These are phyloP conservation scores for Harpegnathos saltator DNA, from an alignment of 1,140 invertebrate genomes.

Conservation along the genomic window DNA sequence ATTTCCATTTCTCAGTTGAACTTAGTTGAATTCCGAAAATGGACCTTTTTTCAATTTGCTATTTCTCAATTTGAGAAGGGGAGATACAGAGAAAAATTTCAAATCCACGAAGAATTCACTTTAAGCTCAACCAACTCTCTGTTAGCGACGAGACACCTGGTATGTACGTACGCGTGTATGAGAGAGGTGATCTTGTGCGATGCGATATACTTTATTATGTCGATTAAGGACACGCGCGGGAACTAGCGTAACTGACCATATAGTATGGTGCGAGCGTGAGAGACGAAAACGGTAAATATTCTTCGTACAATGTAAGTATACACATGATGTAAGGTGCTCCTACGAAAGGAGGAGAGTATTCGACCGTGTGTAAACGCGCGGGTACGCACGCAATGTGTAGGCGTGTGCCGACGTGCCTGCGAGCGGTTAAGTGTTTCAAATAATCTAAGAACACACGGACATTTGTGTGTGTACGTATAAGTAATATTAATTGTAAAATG, in stretches of 20 bases:
- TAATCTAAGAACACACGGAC: slow-evolving; percentile 43
- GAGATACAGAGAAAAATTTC: not conserved
- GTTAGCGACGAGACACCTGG: not conserved
- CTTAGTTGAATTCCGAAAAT: not conserved
- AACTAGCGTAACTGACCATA: slow-evolving; percentile 56
- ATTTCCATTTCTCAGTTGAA: slow-evolving; percentile 16
- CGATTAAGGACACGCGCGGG: slow-evolving; percentile 40
- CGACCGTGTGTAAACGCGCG: slow-evolving; percentile 31
- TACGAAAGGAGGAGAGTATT: not conserved
- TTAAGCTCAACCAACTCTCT: not conserved
- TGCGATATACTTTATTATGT: slow-evolving; percentile 43
- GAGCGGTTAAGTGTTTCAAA: slow-evolving; percentile 49
- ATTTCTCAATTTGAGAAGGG: not conserved
- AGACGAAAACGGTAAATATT: slow-evolving; percentile 42
- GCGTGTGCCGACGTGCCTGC: slow-evolving; percentile 29
- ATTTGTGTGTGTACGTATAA: slow-evolving; percentile 56
- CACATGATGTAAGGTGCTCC: slow-evolving; percentile 41
- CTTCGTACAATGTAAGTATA: slow-evolving; percentile 52
- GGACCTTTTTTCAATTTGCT: not conserved
- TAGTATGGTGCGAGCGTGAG: slow-evolving; percentile 28
- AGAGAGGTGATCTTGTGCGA: slow-evolving; percentile 1
- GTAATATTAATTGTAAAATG: slow-evolving; percentile 59
- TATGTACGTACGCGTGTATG: not conserved
- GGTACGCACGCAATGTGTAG: slow-evolving; percentile 14
- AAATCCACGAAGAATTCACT: not conserved